phyloP scores from a whole-genome alignment of 2,888 invertebrate genomes.

The Pandemis cinnamomeana region DNA sequence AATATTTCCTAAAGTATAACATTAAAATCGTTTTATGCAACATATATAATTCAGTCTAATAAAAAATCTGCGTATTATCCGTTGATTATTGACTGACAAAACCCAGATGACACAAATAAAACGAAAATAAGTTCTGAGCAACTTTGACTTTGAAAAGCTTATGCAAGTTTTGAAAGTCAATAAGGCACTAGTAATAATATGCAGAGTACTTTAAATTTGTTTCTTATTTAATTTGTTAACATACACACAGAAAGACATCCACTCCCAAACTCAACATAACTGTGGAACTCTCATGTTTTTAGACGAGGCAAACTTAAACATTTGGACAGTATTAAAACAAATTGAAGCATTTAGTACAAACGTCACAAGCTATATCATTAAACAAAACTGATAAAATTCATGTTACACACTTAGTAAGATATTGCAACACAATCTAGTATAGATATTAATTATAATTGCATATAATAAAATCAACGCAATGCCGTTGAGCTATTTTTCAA shows the following conservation, averaged over 20 bases:
- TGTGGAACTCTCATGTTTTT: conserved; percentile 54
- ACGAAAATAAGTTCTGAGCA: conserved; percentile 43
- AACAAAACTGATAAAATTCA: conserved; percentile 56
- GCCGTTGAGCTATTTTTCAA: conserved; percentile 34
- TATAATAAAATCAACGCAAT: conserved; percentile 33
- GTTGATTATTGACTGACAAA: conserved; percentile 72
- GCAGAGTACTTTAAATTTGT: conserved; percentile 63
- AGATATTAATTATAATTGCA: conserved; percentile 37
- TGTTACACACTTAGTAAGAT: conserved; percentile 51
- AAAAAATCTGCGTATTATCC: conserved; percentile 65
- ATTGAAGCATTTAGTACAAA: conserved; percentile 74
- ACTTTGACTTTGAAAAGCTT: conserved; percentile 38
- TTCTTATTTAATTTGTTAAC: conserved; percentile 74
- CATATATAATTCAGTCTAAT: conserved; percentile 78
- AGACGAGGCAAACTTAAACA: conserved; percentile 64
- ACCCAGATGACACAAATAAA: conserved; percentile 47
- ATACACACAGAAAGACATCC: conserved; percentile 62
- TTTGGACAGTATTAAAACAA: conserved; percentile 74
- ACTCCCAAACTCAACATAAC: conserved; percentile 59
- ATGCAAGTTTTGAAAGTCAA: conserved; percentile 73
- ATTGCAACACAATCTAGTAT: conserved; percentile 52
- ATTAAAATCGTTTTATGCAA: conserved; percentile 70
- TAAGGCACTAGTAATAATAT: conserved; percentile 72
- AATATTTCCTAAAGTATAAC: conserved; percentile 74
- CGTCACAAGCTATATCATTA: conserved; percentile 60